Evolutionary conservation across 2,888 invertebrate species (phyloP), one percentile per base, ranked within the genome.

Genomic region (Eumacrocentrus americanus): DNA sequence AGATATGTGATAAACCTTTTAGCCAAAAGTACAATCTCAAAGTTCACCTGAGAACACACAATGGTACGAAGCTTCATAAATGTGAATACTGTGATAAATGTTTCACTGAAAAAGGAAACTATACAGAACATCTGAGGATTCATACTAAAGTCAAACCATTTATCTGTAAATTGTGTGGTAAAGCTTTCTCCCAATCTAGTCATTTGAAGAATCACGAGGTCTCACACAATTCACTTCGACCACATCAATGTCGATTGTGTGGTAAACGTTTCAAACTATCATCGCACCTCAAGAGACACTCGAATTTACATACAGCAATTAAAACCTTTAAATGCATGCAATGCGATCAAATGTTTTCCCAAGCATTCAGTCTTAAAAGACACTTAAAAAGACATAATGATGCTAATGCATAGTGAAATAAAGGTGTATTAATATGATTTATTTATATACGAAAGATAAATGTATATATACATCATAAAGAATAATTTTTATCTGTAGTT

Each of bases 301-400:
- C 72, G 38, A 73, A 71, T 58, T 66, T 75, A n/a, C 81, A 81
- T 51, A 72, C 71, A 0, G 73, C 73, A 1, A 60, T 72, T 9
- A 79, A 79, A 56, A 61, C 71, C n/a, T 81, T 82, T 61, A 80
- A 79, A 52, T 82, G 82, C 58, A 67, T 77, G 18, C 71, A 74
- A 12, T 86, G 86, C 68, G 75, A 82, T 53, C 81, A 84, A 64
- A 73, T 81, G 35, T 84, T 85, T 67, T 76, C 82, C 1, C 83
- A 83, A 56, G 81, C 83, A 44, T 82, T 83, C 48, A 83, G 82
- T 44, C 75, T 86, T 20, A 81, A 83, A 42, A 77, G 83, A 63
- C 86, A 86, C 65, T 78, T 82, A 53, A 83, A 83, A 58, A 79
- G 78, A 7, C 85, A 85, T 64, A 74, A 71, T 3, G 79, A 79